Conservation (phyloP, 2,797 vertebrate species). For the Setipinna tenuifilis region DNA sequence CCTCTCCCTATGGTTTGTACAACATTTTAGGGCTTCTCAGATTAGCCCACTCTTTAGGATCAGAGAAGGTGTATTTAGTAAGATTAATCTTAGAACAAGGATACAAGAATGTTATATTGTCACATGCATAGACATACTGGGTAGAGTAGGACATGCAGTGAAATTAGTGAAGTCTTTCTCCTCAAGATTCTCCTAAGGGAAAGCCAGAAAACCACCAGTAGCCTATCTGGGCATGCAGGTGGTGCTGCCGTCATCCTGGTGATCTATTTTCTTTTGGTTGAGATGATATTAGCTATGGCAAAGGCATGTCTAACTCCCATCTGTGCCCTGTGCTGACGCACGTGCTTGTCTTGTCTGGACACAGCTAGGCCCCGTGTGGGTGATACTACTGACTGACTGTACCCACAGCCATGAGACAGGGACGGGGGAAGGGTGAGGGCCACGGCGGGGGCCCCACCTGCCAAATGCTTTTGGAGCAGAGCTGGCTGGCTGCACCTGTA, state of each 20-base stretch:
- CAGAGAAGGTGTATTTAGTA: background rate
- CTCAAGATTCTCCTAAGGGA: background rate
- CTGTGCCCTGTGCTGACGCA: slow-evolving; percentile 8
- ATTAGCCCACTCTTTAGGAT: background rate
- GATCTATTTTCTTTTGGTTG: slow-evolving; percentile 15
- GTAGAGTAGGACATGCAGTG: no score
- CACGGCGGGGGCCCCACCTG: background rate
- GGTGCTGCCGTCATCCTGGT: slow-evolving; percentile 15
- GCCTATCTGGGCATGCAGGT: background rate
- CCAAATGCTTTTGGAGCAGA: background rate
- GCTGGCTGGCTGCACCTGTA: background rate
- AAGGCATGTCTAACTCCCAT: background rate
- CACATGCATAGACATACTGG: no score
- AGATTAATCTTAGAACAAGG: background rate
- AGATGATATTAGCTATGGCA: slow-evolving; percentile 11
- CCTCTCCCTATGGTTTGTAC: background rate
- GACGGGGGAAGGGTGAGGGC: background rate
- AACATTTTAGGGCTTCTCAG: background rate
- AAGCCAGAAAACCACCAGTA: background rate
- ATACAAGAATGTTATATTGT: no score
- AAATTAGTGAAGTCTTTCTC: background rate
- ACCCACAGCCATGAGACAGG: background rate
- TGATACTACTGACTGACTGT: background rate
- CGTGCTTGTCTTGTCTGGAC: slow-evolving; percentile 15
- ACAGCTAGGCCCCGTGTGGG: background rate